phyloP scores from a whole-genome alignment of 2,113 vertebrate species.

The Varanus komodoensis region DNA sequence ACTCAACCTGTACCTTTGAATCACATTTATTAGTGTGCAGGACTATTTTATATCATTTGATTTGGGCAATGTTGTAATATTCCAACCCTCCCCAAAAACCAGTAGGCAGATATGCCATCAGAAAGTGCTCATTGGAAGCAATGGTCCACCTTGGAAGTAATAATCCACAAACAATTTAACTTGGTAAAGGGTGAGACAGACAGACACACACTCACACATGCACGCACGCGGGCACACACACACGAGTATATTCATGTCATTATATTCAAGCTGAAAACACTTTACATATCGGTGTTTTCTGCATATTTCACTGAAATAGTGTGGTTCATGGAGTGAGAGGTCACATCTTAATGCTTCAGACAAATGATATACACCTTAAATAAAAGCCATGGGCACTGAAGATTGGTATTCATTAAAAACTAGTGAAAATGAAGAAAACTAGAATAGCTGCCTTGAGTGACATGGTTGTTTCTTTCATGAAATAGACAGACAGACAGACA shows the following conservation, averaged over 20 bases:
- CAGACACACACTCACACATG: no score
- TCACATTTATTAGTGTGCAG: conserved; percentile 19
- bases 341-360: background rate
- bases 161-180: conserved; percentile 43
- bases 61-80: conserved; percentile 1
- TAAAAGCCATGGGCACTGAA: background rate
- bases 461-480: no score
- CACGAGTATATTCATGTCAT: conserved; percentile 5
- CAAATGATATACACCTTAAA: background rate
- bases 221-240: no score
- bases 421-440: background rate
- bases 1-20: conserved; percentile 21
- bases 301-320: conserved; percentile 32
- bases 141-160: background rate
- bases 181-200: conserved; percentile 38
- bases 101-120: background rate
- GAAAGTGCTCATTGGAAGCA: conserved; percentile 7
- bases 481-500: no score
- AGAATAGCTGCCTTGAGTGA: background rate
- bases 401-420: conserved; percentile 11
- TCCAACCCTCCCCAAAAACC: background rate
- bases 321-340: background rate
- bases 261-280: background rate
- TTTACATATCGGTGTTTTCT: background rate
- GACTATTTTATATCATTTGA: conserved; percentile 3